phyloP scores from a whole-genome alignment of 2,113 vertebrate species.

The Nannospalax galili region DNA sequence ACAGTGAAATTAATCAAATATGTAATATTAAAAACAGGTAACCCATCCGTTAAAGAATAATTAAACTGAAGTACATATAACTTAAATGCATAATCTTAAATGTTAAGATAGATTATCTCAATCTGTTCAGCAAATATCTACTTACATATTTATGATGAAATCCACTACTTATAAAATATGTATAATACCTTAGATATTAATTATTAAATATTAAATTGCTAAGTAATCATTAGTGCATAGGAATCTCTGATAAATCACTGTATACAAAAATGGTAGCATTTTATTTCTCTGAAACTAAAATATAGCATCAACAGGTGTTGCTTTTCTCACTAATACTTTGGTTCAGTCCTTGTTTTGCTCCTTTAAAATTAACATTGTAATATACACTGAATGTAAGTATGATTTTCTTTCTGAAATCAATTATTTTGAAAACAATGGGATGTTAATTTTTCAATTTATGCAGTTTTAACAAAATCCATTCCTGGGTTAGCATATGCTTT shows the following conservation, averaged over 20 bases:
- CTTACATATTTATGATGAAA: background rate
- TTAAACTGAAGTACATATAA: background rate
- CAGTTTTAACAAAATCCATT: background rate
- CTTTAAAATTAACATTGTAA: background rate
- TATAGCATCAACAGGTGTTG: background rate
- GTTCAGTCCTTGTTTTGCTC: background rate
- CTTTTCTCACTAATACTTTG: background rate
- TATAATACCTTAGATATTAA: conserved; percentile 3
- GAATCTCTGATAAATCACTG: background rate
- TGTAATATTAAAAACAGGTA: background rate
- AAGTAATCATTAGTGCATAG: background rate
- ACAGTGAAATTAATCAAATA: background rate
- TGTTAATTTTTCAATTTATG: background rate
- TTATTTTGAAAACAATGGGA: conserved; percentile 13
- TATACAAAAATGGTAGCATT: background rate
- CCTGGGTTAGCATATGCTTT: background rate
- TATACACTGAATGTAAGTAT: background rate
- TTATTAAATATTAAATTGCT: background rate
- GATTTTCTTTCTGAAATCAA: background rate
- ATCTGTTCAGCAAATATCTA: background rate
- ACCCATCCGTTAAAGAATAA: background rate
- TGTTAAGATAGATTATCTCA: background rate
- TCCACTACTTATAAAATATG: background rate
- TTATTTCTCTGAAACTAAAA: background rate
- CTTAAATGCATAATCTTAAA: conserved; percentile 21